A percentile compares a stretch with the other conserved stretches of the same genome.
Conservation (phyloP, 2,113 vertebrate genomes). For the Tiliqua scincoides region DNA sequence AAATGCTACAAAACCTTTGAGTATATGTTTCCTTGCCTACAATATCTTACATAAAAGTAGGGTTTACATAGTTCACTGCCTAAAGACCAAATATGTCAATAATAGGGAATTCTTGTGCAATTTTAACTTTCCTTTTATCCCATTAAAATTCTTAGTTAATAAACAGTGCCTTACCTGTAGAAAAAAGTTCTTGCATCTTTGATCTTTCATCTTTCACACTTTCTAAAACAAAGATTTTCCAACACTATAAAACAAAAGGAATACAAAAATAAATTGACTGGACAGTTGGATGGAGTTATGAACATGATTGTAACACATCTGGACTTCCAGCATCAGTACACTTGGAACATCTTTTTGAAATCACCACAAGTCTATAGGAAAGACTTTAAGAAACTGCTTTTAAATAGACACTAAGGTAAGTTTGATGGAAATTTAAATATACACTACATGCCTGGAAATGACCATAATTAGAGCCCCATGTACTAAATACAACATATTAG, state of each 20-base stretch:
- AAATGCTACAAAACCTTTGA: not conserved
- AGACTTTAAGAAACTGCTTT: not conserved
- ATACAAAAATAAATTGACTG: slow-evolving; percentile 38
- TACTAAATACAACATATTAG: slow-evolving; percentile 20
- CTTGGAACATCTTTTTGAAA: slow-evolving; percentile 29
- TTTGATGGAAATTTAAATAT: slow-evolving; percentile 29
- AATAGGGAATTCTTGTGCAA: slow-evolving; percentile 24
- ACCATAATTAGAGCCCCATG: not conserved
- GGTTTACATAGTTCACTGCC: not conserved
- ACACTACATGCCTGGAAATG: not conserved
- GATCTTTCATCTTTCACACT: rapidly evolving
- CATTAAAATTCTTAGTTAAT: not conserved
- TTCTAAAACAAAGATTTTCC: slow-evolving; percentile 7
- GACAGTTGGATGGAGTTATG: slow-evolving; percentile 4
- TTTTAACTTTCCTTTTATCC: not conserved
- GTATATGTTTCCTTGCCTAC: slow-evolving; percentile 28
- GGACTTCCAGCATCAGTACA: not conserved
- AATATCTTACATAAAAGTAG: slow-evolving; percentile 12
- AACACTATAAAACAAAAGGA: not conserved
- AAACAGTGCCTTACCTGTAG: slow-evolving; percentile 54
- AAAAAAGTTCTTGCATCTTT: not conserved
- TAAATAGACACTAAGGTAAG: not conserved
- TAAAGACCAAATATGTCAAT: slow-evolving; percentile 32
- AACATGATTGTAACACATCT: slow-evolving; percentile 26
- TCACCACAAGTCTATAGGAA: not conserved